Evolutionary conservation across 1,140 invertebrate species (phyloP).

Genomic region (Orius insidiosus): DNA sequence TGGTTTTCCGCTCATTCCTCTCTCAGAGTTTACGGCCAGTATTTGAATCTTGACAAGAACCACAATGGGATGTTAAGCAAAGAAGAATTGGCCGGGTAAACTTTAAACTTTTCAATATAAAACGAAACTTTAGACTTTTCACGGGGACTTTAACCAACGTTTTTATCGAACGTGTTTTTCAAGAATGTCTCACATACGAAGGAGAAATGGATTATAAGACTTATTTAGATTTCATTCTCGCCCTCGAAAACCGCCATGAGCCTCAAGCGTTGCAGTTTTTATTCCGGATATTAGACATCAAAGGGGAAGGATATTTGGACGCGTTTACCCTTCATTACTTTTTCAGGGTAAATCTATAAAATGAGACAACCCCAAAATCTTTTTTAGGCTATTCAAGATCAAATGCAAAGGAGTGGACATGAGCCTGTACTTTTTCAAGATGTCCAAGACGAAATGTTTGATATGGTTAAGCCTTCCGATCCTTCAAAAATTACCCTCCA

Average conservation of each 20-base stretch:
- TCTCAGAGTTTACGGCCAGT: slow-evolving; percentile 78
- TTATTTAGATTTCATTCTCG: slow-evolving; percentile 86
- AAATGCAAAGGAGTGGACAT: slow-evolving; percentile 66
- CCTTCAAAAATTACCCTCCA: slow-evolving; percentile 70
- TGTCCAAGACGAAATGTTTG: slow-evolving; percentile 94
- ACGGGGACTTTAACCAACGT: slow-evolving; percentile 79
- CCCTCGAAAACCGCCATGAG: slow-evolving; percentile 80
- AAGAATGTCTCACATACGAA: slow-evolving; percentile 87
- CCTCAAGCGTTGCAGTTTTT: slow-evolving; percentile 82
- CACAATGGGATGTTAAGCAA: slow-evolving; percentile 72
- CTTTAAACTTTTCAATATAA: too few species aligned
- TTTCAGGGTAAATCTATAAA: slow-evolving; percentile 48
- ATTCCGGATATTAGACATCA: slow-evolving; percentile 82
- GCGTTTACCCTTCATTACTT: slow-evolving; percentile 86
- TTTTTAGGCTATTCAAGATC: slow-evolving; percentile 68
- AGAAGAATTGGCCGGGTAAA: slow-evolving; percentile 46
- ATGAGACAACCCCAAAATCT: neutral
- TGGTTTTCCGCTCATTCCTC: slow-evolving; percentile 90
- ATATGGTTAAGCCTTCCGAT: slow-evolving; percentile 86
- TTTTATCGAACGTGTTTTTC: slow-evolving; percentile 85
- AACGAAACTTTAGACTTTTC: slow-evolving; percentile 46
- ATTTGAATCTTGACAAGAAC: slow-evolving; percentile 83
- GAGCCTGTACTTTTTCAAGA: slow-evolving; percentile 81
- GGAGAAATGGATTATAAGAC: slow-evolving; percentile 98
- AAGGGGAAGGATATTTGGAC: slow-evolving; percentile 72